A percentile compares a stretch with the other conserved stretches of the same genome.
These are phyloP conservation scores for Lathamus discolor DNA, from an alignment of 2,113 vertebrate genomes.

Conservation along the genomic window DNA sequence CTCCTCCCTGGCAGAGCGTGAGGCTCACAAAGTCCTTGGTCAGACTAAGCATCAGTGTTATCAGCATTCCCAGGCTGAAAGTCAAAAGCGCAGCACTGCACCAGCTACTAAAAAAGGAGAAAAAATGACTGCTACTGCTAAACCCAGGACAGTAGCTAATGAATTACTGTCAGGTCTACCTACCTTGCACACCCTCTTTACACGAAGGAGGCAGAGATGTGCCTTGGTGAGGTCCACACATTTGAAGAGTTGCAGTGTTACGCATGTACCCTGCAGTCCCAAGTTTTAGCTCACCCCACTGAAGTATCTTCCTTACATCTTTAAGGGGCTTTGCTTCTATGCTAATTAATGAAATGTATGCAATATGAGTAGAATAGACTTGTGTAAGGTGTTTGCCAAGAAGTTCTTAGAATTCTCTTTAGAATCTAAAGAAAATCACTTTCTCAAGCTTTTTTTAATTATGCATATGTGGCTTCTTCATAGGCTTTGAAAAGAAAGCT, in stretches of 20 bases:
- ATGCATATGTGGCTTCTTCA: not conserved
- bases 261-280: rapidly evolving
- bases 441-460: not conserved
- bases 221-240: not conserved
- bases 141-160: too few species aligned
- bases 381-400: not conserved
- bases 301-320: not conserved
- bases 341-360: not conserved
- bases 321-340: not conserved
- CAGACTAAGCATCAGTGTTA: too few species aligned
- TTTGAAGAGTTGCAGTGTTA: not conserved
- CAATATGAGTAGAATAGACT: not conserved
- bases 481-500: not conserved
- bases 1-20: too few species aligned
- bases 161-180: not conserved
- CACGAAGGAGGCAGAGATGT: not conserved
- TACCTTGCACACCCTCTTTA: not conserved
- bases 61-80: too few species aligned
- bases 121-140: too few species aligned
- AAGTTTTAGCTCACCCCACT: not conserved
- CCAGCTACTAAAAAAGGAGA: too few species aligned
- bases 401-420: not conserved
- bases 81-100: too few species aligned
- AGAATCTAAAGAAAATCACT: not conserved
- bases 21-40: too few species aligned